These are phyloP conservation scores for Peribatodes rhomboidaria DNA, from an alignment of 2,888 invertebrate genomes.

Conservation along the genomic window DNA sequence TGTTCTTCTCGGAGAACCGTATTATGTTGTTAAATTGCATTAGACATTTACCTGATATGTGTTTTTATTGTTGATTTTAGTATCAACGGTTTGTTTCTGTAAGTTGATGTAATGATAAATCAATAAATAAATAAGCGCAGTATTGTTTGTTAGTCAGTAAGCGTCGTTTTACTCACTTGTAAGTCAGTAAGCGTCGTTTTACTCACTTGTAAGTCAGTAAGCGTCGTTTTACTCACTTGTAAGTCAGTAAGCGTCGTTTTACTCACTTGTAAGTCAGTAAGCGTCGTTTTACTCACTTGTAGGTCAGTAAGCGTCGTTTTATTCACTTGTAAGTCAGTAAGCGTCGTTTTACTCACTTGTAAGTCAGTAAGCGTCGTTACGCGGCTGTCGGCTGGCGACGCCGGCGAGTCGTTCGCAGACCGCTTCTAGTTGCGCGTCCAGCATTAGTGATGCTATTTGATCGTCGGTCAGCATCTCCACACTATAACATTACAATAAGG, in stretches of 20 bases:
- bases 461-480: conserved; percentile 92
- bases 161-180: no score
- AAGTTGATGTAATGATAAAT: no score
- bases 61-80: no score
- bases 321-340: neutral
- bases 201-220: neutral
- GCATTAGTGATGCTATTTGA: conserved; percentile 91
- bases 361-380: conserved; percentile 50
- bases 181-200: no score
- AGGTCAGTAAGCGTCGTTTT: neutral
- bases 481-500: conserved; percentile 76
- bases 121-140: no score
- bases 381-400: conserved; percentile 57
- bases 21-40: no score
- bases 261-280: neutral
- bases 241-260: neutral
- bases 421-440: conserved; percentile 90
- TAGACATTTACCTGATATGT: no score
- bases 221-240: neutral
- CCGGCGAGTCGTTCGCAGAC: conserved; percentile 89
- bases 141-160: no score
- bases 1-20: no score
- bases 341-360: neutral
- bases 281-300: neutral
- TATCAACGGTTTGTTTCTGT: no score